A percentile compares a stretch with the other conserved stretches of the same genome.
Conservation (phyloP, 2,113 vertebrate genomes). For the Phocoena phocoena region DNA sequence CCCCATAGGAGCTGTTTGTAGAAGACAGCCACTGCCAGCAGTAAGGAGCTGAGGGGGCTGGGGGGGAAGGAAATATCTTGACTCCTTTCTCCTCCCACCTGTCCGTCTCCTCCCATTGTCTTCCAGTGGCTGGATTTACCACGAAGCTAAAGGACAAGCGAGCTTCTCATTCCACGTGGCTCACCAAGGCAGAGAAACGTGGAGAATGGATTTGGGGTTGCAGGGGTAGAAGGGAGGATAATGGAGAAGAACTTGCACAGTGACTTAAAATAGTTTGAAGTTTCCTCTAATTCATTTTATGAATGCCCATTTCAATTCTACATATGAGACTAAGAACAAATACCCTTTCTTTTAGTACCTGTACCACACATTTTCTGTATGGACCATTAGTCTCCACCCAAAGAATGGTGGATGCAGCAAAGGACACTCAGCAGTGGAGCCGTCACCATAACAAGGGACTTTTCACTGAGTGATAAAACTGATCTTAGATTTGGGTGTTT, state of each 20-base stretch:
- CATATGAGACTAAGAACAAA: neutral
- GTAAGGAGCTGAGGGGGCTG: neutral
- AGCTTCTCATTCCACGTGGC: neutral
- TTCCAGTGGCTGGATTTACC: neutral
- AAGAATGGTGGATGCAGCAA: neutral
- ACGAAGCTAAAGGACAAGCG: neutral
- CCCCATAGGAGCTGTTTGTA: neutral
- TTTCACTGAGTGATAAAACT: neutral
- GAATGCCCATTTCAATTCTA: neutral
- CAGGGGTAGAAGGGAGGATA: neutral
- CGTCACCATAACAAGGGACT: neutral
- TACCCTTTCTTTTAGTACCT: neutral
- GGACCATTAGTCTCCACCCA: neutral
- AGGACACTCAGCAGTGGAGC: neutral
- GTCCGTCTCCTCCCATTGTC: neutral
- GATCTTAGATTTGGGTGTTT: neutral
- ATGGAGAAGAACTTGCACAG: neutral
- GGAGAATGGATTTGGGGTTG: neutral
- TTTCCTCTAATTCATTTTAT: neutral
- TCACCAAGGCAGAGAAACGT: neutral
- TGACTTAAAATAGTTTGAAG: neutral
- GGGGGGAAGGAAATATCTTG: neutral
- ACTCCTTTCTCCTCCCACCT: neutral
- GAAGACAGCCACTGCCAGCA: neutral
- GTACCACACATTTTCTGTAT: neutral